Base-by-base conservation (phyloP, 2,113 vertebrate species). In the Dendrocopos noguchii region DNA sequence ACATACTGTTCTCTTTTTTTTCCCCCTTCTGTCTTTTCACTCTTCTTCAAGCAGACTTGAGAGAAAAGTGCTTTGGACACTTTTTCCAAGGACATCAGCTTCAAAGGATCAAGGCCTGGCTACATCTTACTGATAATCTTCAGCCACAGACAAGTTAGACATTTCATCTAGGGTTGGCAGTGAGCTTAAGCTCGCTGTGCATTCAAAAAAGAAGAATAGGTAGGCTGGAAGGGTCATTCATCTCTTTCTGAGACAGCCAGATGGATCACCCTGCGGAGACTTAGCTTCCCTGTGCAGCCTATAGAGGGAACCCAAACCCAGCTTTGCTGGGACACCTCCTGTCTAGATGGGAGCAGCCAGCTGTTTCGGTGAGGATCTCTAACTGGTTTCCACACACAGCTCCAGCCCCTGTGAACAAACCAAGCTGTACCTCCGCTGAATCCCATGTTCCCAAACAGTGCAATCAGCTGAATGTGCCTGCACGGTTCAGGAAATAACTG, bases 311-410 rank as follows among this genome's bases (percentile, higher is more conserved):
- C 60, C 19, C 74, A 64, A 71, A 31, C 28, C 50, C n/a, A 56
- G 33, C 19, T 57, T 28, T 29, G 53, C 33, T 52, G 12, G 31
- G 39, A 42, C 24, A 65, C 7, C 31, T 50, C 6, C 18, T 1
- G 1, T 21, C 28, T 10, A 2, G 8, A 6, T n/a, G 53, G 18
- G 29, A 21, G 22, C 1, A 21, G 31, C 8, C 34, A 63, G 6
- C 22, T 2, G 7, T 28, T 46, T 10, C 28, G 59, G 1, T 22
- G 44, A n/a, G 59, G 36, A 6, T 12, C 5, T 0, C 4, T 22
- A n/a, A 1, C 47, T 29, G 59, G 7, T 60, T 50, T 79, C 44
- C 56, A 60, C 36, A 19, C 36, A 29, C n/a, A 56, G 29, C 36
- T 50, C 36, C 60, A 56, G 44, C 20, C 36, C 5, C 77, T 29